Base-by-base conservation (phyloP, 1,140 invertebrate species). In the Ceratosolen solmsi region DNA sequence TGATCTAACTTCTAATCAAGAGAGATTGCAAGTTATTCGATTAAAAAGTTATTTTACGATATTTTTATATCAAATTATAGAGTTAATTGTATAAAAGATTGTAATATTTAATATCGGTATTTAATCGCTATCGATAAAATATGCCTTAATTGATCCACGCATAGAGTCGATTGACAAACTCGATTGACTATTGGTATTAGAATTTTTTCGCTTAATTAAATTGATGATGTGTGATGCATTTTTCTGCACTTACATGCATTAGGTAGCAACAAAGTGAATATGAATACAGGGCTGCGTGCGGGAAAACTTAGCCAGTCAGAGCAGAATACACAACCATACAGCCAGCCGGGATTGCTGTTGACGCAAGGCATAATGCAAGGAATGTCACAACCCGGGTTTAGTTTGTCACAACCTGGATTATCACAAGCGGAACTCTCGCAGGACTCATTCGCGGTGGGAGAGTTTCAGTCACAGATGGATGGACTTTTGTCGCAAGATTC, bases 401-500 rank as follows among this genome's bases (percentile, higher is more conserved):
- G 93, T 86, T 87, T 94, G 0, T 94, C 93, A 0, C 94, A 94
- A 80, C 93, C 93, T 0, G 95, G 95, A 22, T 88, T 95, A n/a
- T 95, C 94, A 33, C 96, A 97, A 88, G 94, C 95, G 0, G 96
- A 97, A 87, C 92, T 97, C 46, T 96, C 95, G 65, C 96, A 98
- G 93, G 97, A 99, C 90, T 96, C 95, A 38, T 96, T 96, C 86
- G 94, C 96, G 58, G 94, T 94, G 82, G 96, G 96, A 83, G 97
- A 98, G 84, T 97, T 97, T 89, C 97, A 97, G 86, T 98, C 97
- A 41, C 97, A 98, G 91, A 96, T 97, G 92, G 98, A 99, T 88
- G 97, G 96, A 63, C 93, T 99, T 82, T 92, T 99, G 84, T 99
- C 97, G 7, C 97, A 99, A 92, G 98, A 99, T 92, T 98, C 97